These are phyloP conservation scores for Achlya flavicornis DNA, from an alignment of 2,888 invertebrate species.

Conservation along the genomic window DNA sequence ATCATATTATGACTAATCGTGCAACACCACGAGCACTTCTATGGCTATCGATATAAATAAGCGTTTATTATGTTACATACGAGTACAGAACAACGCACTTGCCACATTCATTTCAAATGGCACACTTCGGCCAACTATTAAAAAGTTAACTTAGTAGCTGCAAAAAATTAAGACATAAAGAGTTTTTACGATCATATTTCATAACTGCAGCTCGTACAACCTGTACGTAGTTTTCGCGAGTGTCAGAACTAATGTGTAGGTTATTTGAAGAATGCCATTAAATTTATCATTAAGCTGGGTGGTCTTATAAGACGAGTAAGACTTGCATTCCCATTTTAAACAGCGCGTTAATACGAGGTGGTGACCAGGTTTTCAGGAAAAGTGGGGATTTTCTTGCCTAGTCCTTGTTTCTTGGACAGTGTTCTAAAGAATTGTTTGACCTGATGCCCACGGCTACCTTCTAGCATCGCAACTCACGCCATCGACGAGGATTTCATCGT, in stretches of 20 bases:
- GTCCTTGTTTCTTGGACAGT: too few species aligned
- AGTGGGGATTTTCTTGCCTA: slow-evolving; percentile 27
- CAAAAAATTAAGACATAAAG: slow-evolving; percentile 4
- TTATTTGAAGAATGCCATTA: slow-evolving; percentile 4
- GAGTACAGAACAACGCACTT: too few species aligned
- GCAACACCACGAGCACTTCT: too few species aligned
- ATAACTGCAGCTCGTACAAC: not conserved
- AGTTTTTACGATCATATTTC: not conserved
- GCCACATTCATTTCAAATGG: too few species aligned
- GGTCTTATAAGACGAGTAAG: slow-evolving; percentile 45
- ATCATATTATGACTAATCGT: too few species aligned
- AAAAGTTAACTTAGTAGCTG: not conserved
- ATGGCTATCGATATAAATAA: too few species aligned
- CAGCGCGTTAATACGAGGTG: slow-evolving; percentile 35
- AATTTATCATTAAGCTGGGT: slow-evolving; percentile 37
- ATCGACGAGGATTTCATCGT: too few species aligned
- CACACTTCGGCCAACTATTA: not conserved
- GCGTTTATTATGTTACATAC: too few species aligned
- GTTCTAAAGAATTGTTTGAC: too few species aligned
- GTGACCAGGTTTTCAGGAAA: slow-evolving; percentile 34
- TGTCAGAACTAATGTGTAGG: slow-evolving; percentile 4
- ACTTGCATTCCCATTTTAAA: slow-evolving; percentile 51
- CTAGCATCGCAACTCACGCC: too few species aligned
- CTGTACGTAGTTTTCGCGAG: not conserved
- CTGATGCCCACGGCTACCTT: too few species aligned